Conservation (phyloP, 2,888 invertebrate species). For the Apotomis turbidana region DNA sequence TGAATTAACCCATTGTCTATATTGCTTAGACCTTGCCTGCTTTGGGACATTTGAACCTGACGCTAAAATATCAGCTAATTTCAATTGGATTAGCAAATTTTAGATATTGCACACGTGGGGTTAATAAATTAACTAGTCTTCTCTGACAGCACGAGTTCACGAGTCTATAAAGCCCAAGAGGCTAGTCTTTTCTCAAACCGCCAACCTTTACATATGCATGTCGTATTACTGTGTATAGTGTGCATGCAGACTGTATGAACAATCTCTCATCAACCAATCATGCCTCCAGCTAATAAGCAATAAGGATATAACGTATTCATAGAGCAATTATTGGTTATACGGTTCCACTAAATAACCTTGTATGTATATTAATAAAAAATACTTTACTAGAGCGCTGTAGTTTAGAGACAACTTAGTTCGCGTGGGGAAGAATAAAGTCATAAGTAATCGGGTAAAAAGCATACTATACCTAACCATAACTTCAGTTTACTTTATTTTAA, state of each 20-base stretch:
- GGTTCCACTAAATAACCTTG: background rate
- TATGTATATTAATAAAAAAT: background rate
- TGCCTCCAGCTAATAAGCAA: constrained; percentile 23
- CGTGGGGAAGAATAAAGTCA: no score
- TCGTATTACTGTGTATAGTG: background rate
- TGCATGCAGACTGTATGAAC: constrained; percentile 28
- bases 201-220: constrained; percentile 15
- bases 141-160: background rate
- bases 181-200: constrained; percentile 1
- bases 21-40: no score
- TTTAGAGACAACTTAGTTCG: no score
- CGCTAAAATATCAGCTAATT: no score
- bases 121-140: background rate
- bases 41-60: no score
- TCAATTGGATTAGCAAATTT: no score
- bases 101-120: no score
- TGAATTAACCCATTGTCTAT: no score
- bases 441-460: no score
- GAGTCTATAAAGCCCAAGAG: background rate
- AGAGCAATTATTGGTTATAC: background rate
- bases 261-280: constrained; percentile 34
- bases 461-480: no score
- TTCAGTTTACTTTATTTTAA: no score
- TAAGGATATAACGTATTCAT: constrained; percentile 11
- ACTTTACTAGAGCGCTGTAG: no score